Conservation (phyloP, 2,113 vertebrate genomes). For the Ancistrus triradiatus region DNA sequence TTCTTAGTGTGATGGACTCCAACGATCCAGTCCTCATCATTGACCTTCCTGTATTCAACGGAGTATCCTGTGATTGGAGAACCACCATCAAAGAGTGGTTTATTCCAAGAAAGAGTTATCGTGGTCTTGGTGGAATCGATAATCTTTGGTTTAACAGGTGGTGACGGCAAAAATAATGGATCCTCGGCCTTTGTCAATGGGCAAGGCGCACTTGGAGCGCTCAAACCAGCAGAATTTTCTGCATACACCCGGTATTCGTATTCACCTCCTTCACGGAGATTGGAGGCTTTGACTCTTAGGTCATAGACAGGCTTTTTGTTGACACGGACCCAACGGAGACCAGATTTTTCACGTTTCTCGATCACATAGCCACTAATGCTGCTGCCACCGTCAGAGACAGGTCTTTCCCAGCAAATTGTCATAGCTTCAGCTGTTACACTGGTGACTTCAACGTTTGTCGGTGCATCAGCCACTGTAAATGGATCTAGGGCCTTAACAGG, state of each 20-base stretch:
- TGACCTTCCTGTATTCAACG: slow-evolving; percentile 85
- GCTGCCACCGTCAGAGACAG: slow-evolving; percentile 88
- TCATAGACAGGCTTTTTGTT: slow-evolving; percentile 98
- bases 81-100: slow-evolving; percentile 94
- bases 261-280: slow-evolving; percentile 87
- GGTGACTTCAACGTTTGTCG: slow-evolving; percentile 87
- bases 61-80: slow-evolving; percentile 87
- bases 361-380: slow-evolving; percentile 92
- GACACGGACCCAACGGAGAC: slow-evolving; percentile 91
- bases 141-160: slow-evolving; percentile 89
- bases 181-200: slow-evolving; percentile 86
- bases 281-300: slow-evolving; percentile 90
- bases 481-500: slow-evolving; percentile 85
- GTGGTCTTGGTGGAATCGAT: slow-evolving; percentile 85
- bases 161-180: slow-evolving; percentile 88
- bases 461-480: slow-evolving; percentile 85
- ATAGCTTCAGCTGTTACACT: slow-evolving; percentile 88
- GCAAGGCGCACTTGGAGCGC: slow-evolving; percentile 83
- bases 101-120: slow-evolving; percentile 85
- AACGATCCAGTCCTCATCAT: slow-evolving; percentile 88
- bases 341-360: slow-evolving; percentile 92
- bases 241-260: slow-evolving; percentile 96
- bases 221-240: slow-evolving; percentile 92
- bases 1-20: slow-evolving; percentile 85
- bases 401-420: slow-evolving; percentile 96